These are phyloP conservation scores for Dorcus parallelipipedus DNA, from an alignment of 2,888 invertebrate species.

Conservation along the genomic window DNA sequence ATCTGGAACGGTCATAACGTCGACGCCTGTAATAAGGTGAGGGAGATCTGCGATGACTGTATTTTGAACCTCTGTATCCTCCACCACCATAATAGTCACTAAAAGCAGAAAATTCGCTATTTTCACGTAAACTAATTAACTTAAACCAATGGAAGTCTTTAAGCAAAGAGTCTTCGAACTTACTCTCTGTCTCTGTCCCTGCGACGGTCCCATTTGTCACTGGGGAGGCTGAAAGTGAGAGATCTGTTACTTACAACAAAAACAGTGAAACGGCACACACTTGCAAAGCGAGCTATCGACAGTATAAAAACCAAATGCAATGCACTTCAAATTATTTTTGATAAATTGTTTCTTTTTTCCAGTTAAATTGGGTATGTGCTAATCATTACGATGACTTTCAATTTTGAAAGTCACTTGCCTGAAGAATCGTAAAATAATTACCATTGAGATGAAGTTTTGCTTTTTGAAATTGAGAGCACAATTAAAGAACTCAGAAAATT, in stretches of 20 bases:
- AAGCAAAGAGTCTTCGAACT: conserved; percentile 39
- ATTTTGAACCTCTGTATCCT: conserved; percentile 54
- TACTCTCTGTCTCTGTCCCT: conserved; percentile 56
- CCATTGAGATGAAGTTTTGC: too few relatives aligned
- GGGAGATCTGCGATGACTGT: conserved; percentile 63
- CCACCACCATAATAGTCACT: conserved; percentile 52
- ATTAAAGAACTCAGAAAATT: too few relatives aligned
- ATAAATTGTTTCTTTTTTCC: too few relatives aligned
- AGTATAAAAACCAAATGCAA: too few relatives aligned
- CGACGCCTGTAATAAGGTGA: conserved; percentile 69
- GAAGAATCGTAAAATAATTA: too few relatives aligned
- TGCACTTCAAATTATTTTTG: too few relatives aligned
- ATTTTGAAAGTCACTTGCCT: too few relatives aligned
- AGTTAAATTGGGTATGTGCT: too few relatives aligned
- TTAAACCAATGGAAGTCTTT: conserved; percentile 1
- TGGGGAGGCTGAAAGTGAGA: conserved; percentile 40
- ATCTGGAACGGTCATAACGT: conserved; percentile 73
- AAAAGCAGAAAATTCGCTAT: conserved; percentile 16
- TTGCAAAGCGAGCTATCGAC: neutral
- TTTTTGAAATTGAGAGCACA: too few relatives aligned
- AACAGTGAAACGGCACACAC: neutral
- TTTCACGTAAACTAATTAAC: too few relatives aligned
- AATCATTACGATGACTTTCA: too few relatives aligned
- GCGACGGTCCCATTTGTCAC: conserved; percentile 45
- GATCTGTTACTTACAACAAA: conserved; percentile 37